Evolutionary conservation across 2,113 vertebrate genomes (phyloP), one percentile per base, ranked within the genome.

Genomic region (Picathartes gymnocephalus): DNA sequence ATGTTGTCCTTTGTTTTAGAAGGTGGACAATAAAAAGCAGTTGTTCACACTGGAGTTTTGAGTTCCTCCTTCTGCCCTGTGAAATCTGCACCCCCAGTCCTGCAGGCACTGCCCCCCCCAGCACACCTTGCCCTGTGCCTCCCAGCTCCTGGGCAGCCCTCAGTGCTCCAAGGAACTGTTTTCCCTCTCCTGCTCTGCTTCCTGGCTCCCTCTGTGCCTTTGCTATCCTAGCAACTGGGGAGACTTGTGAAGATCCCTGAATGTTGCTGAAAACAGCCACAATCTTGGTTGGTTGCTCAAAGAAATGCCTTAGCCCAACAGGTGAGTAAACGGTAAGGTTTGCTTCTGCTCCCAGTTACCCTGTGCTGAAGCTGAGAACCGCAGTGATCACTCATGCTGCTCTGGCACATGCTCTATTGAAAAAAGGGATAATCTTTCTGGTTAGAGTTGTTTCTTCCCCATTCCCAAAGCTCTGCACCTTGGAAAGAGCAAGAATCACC

Each of bases 121-220:
- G 17, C 48, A 24, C 39, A 15, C n/a, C 20, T 23, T 31, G 31
- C n/a, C 61, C 30, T 21, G 25, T 0, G 0, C 30, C 3, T 24
- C 23, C 11, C 31, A 7, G 5, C 39, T 42, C 60, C 51, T 5
- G 6, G 20, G 18, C 71, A 45, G 50, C 50, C 27, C 54, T 48
- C 37, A 6, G 2, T 22, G 53, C 65, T 51, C 87, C 74, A 13
- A 2, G 1, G 47, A 28, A 68, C 18, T 50, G 15, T 1, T 33
- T 56, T 68, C 44, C 35, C 20, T 53, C 27, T 72, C 45, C n/a
- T 6, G 13, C 27, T 22, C 27, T 24, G 28, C 48, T 25, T 58
- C 27, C 47, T 35, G n/a, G 23, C 40, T 69, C 22, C 28, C 62
- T 58, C 58, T 11, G 23, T 33, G 35, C 56, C 65, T 62, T 45